phyloP scores from a whole-genome alignment of 2,888 invertebrate genomes.

The Ophonus ardosiacus region DNA sequence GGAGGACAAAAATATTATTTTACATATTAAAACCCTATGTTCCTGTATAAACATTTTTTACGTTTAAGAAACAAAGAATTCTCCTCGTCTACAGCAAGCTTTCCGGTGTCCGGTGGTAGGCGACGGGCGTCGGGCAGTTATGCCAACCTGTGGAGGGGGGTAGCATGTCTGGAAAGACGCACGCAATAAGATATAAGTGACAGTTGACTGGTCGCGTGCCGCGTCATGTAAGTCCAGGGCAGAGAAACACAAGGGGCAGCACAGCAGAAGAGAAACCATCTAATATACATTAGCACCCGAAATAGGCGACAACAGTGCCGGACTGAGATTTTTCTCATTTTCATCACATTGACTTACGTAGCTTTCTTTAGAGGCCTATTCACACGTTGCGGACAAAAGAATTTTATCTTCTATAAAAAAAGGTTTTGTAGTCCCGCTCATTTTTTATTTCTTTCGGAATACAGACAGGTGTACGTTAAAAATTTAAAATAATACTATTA shows the following conservation, averaged over 20 bases:
- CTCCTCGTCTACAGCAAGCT: conserved; percentile 13
- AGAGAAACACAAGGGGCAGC: conserved; percentile 2
- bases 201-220: conserved; percentile 72
- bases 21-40: too few species aligned
- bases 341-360: neutral
- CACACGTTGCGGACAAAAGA: too few species aligned
- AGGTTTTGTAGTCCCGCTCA: too few species aligned
- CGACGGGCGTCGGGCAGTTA: neutral
- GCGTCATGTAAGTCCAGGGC: conserved; percentile 59
- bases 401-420: too few species aligned
- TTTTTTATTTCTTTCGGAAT: too few species aligned
- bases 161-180: conserved; percentile 68
- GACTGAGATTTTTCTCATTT: neutral
- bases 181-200: conserved; percentile 73
- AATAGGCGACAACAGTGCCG: conserved; percentile 37
- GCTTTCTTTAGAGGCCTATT: neutral
- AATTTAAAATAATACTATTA: too few species aligned
- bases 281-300: conserved; percentile 58
- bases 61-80: neutral
- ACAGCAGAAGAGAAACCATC: conserved; percentile 16
- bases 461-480: too few species aligned
- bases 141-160: conserved; percentile 61
- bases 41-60: too few species aligned
- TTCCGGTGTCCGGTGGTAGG: neutral
- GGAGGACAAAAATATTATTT: too few species aligned